These are phyloP conservation scores for Tetramorium alpestre DNA, from an alignment of 1,140 invertebrate species.

Conservation along the genomic window DNA sequence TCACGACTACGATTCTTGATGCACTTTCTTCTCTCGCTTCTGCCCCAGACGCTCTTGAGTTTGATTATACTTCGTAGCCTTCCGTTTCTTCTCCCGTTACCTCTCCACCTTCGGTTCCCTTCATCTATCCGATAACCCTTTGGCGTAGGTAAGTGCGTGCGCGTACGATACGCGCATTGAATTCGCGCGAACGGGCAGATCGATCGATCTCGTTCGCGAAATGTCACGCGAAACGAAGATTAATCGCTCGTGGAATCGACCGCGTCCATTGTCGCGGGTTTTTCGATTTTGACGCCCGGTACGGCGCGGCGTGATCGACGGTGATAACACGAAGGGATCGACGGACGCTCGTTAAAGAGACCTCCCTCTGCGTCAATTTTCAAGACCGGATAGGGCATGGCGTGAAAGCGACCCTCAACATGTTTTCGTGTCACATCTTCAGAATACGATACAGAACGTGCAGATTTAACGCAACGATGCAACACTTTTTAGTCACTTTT, in stretches of 20 bases:
- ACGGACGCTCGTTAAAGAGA: conserved; percentile 54
- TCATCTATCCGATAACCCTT: conserved; percentile 67
- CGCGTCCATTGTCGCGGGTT: conserved; percentile 52
- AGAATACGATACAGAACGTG: not conserved
- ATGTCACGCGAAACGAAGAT: conserved; percentile 61
- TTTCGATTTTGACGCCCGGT: conserved; percentile 55
- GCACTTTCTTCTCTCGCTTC: conserved; percentile 79
- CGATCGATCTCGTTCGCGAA: conserved; percentile 58
- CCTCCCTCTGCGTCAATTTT: conserved; percentile 50
- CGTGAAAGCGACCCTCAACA: conserved; percentile 28
- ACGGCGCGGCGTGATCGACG: conserved; percentile 40
- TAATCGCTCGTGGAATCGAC: conserved; percentile 57
- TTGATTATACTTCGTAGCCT: conserved; percentile 81
- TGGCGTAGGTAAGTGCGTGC: conserved; percentile 67
- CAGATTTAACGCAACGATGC: not conserved
- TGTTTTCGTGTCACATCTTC: conserved; percentile 34
- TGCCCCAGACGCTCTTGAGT: conserved; percentile 84
- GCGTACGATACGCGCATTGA: conserved; percentile 50
- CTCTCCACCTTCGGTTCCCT: conserved; percentile 40
- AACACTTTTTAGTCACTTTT: not conserved
- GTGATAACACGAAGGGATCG: conserved; percentile 47
- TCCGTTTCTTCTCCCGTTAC: conserved; percentile 59
- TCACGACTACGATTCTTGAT: conserved; percentile 69
- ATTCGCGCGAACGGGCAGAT: conserved; percentile 37
- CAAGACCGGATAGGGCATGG: conserved; percentile 20